These are phyloP conservation scores for Slavum lentiscoides DNA, from an alignment of 2,888 invertebrate species.

Conservation along the genomic window DNA sequence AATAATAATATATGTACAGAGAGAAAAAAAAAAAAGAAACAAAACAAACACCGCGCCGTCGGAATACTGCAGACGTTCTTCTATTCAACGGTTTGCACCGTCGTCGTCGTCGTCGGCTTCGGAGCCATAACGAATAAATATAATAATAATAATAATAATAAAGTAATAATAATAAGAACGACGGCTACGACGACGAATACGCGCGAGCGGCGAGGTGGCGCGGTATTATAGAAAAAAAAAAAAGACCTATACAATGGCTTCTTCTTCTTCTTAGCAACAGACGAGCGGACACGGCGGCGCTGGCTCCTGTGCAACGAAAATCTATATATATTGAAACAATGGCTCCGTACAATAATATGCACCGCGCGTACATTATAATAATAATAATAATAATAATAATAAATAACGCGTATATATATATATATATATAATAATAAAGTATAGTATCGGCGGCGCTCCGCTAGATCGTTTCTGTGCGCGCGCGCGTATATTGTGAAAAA, in stretches of 20 bases:
- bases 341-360: not conserved
- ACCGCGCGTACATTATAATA: not conserved
- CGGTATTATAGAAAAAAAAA: too few relatives aligned
- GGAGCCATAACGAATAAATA: too few relatives aligned
- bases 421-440: not conserved
- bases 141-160: slow-evolving; percentile 18
- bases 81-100: too few relatives aligned
- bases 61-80: too few relatives aligned
- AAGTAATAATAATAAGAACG: slow-evolving; percentile 4
- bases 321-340: slow-evolving; percentile 44
- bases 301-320: slow-evolving; percentile 49
- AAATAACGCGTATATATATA: not conserved
- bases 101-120: too few relatives aligned
- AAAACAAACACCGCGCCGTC: too few relatives aligned
- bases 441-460: not conserved
- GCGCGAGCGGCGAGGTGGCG: too few relatives aligned
- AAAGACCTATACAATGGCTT: slow-evolving; percentile 40
- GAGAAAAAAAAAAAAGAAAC: too few relatives aligned
- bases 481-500: slow-evolving; percentile 35
- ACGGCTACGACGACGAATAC: not conserved
- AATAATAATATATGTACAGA: too few relatives aligned
- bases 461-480: too few relatives aligned
- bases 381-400: slow-evolving; percentile 30
- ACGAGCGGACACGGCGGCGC: slow-evolving; percentile 18
- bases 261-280: not conserved